Base-by-base conservation (phyloP, 2,797 vertebrate species). In the Triplophysa yarkandensis region DNA sequence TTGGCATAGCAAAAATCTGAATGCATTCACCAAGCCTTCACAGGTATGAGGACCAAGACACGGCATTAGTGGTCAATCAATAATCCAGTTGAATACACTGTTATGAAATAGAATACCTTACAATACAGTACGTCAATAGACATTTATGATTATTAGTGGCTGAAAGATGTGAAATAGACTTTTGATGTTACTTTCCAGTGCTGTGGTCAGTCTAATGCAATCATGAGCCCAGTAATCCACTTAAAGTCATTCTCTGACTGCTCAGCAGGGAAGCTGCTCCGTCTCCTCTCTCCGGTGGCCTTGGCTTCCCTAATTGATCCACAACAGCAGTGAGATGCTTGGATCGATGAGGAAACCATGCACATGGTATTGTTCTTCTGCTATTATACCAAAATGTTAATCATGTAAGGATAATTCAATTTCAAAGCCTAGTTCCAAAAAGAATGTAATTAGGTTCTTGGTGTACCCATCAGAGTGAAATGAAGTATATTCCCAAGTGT, bases 271-370 rank as follows among this genome's bases (percentile, higher is more conserved):
- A 70, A 62, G 75, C 61, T 66, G 25, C 57, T 68, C 74, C 58
- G 36, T 67, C 54, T 76, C 70, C 70, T 77, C 55, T 78, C 77
- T 68, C 39, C 19, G 64, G 78, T 78, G 72, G 78, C 52, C 50
- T 54, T 74, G 36, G 77, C 70, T 44, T 78, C 69, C 74, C 61
- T 78, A 78, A 83, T 72, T 78, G 76, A 78, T 73, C 73, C 55
- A 70, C 50, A 58, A 66, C 62, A 27, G 43, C 65, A 78, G 55
- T 54, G 36, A 80, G 65, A 70, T 43, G 36, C 11, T 13, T 41
- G 14, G 60, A 82, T 80, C 58, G 66, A 74, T 80, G 39, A 54
- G 27, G 34, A 21, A 69, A 71, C 58, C 61, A 41, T 14, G 64
- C 8, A 46, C 62, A 65, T 27, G 32, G 14, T 46, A 68, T 64